phyloP scores from a whole-genome alignment of 1,140 invertebrate genomes.

The Oppia nitens region DNA sequence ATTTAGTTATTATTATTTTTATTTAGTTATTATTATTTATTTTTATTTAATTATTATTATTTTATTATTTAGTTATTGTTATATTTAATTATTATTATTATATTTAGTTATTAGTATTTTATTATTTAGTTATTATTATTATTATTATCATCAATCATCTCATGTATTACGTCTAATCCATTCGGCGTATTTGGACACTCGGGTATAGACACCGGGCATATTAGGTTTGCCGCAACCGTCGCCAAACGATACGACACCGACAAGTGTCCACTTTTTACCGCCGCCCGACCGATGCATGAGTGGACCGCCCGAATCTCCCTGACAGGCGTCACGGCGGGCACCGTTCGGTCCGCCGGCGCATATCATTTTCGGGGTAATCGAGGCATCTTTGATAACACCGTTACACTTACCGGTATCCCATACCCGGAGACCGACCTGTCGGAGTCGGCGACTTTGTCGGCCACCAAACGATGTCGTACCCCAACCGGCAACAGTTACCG shows the following conservation, averaged over 20 bases:
- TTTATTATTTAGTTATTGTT: neutral
- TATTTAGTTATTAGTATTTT: neutral
- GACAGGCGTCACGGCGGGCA: constrained; percentile 1
- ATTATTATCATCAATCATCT: neutral
- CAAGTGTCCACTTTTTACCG: no score
- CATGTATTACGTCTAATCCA: constrained; percentile 41
- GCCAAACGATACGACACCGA: constrained; percentile 24
- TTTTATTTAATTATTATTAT: constrained; percentile 1
- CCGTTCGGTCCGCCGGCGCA: constrained; percentile 3
- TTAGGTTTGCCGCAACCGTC: constrained; percentile 40
- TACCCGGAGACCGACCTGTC: neutral
- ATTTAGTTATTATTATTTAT: neutral
- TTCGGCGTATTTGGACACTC: constrained; percentile 46
- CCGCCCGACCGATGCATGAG: constrained; percentile 6
- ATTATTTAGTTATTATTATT: neutral
- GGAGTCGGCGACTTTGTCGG: no score
- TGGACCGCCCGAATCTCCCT: constrained; percentile 21
- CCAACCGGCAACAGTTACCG: constrained; percentile 15
- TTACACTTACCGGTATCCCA: neutral
- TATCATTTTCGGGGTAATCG: constrained; percentile 13
- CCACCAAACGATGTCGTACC: neutral
- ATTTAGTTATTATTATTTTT: no score
- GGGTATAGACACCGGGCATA: constrained; percentile 64
- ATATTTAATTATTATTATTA: neutral
- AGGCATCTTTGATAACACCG: neutral